A percentile compares a stretch with the other conserved stretches of the same genome.
Evolutionary conservation across 2,797 vertebrate species (phyloP).

Genomic region (Dryobates pubescens): DNA sequence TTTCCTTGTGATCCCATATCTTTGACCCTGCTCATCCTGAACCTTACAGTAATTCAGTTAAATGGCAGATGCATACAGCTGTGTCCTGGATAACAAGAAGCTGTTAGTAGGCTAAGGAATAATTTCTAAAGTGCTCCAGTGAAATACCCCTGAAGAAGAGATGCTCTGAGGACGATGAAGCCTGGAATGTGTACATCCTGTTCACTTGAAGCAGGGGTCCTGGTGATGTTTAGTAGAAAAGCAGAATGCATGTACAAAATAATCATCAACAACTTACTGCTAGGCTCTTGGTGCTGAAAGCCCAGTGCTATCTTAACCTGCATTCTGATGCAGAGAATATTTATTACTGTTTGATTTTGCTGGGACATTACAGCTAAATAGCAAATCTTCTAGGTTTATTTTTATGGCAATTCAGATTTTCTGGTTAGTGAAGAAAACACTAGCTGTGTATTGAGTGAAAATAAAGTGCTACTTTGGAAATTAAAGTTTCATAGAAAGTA

Average conservation of each 20-base stretch:
- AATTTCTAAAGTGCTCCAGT: too few species aligned
- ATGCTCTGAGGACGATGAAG: background rate
- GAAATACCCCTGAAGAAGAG: background rate
- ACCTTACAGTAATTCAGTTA: background rate
- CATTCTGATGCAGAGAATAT: background rate
- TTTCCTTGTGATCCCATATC: background rate
- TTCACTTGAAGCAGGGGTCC: background rate
- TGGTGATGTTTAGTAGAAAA: background rate
- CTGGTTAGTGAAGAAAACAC: background rate
- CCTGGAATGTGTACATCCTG: background rate
- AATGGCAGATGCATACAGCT: background rate
- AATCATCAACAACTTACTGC: background rate
- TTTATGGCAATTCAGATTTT: background rate
- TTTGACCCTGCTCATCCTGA: background rate
- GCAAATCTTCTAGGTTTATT: background rate
- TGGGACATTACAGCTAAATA: background rate
- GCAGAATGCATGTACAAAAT: background rate
- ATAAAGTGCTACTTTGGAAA: constrained; percentile 5
- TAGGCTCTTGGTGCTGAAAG: background rate
- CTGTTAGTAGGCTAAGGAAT: background rate
- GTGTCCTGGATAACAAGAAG: background rate
- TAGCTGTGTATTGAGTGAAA: background rate
- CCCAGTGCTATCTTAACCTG: background rate
- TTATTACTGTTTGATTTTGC: background rate
- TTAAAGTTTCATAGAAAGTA: background rate